These are phyloP conservation scores for Zapornia atra DNA, from an alignment of 2,113 vertebrate genomes.

Conservation along the genomic window DNA sequence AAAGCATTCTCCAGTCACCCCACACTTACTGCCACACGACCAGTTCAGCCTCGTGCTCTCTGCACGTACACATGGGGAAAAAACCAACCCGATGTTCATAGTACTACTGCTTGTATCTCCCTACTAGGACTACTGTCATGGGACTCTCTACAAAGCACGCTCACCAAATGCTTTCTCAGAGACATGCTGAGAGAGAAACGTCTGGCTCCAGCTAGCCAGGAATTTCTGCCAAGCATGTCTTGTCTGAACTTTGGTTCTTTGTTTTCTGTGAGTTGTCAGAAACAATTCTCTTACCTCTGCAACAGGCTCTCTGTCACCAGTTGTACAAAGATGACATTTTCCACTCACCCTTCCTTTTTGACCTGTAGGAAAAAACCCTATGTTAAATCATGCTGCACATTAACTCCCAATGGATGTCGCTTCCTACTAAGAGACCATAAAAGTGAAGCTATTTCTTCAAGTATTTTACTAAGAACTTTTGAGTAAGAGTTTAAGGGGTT, in stretches of 20 bases:
- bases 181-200: background rate
- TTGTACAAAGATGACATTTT: background rate
- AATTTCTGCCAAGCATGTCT: background rate
- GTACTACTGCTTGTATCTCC: background rate
- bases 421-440: background rate
- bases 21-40: background rate
- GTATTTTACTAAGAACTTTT: background rate
- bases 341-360: background rate
- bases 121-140: background rate
- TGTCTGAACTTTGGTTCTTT: background rate
- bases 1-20: background rate
- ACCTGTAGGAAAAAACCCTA: background rate
- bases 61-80: background rate
- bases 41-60: background rate
- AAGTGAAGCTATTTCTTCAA: background rate
- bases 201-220: background rate
- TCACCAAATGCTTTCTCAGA: background rate
- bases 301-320: background rate
- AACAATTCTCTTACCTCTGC: constrained; percentile 21
- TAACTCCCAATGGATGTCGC: background rate
- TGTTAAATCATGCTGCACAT: background rate
- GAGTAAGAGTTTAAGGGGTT: background rate
- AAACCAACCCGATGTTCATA: background rate
- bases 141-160: background rate
- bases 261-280: background rate